Evolutionary conservation across 2,113 vertebrate species (phyloP), one percentile per base, ranked within the genome.

Genomic region (Nesogale talazaci): DNA sequence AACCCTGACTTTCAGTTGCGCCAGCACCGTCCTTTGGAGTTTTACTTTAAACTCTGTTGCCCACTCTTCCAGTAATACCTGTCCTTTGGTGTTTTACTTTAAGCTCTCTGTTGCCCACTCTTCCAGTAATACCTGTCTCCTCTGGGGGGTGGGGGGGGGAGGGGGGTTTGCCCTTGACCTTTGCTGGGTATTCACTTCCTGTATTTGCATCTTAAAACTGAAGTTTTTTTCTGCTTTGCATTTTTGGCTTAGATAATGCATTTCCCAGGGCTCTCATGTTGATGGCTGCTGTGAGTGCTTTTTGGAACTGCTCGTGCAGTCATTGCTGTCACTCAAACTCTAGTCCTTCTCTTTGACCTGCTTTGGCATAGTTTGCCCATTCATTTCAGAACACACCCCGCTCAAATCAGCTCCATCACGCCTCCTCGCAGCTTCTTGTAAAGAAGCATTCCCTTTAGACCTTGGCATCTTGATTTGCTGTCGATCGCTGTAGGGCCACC

Each of bases 11-110:
- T 83, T 90, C 40, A 57, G 11, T 84, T 92, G 40, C 15, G 31
- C 3, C 23, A 89, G 15, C 5, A 79, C 2, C 86, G 57, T 90
- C 46, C 25, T 80, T 81, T 56, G 27, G 34, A 89, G 86, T 94
- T 92, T 85, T 88, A 19, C 69, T 95, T 79, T 95, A 92, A 96
- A 76, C 34, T 90, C 15, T 74, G 34, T 14, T 67, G n/a, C 88
- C 79, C 42, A 88, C 87, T 94, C 46, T 52, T 94, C 72, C 23
- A 81, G 52, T 90, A 84, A 89, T 75, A 93, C 83, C 88, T 93
- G 67, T 76, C 40, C 25, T 77, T 81, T 56, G 31, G 34, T 86
- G 86, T 94, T 92, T 85, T 88, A 19, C 69, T 95, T 76, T 95
- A 92, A 96, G 72, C 14, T 52, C 34, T 92, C 15, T 77, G 38